Base-by-base conservation (phyloP, 2,797 vertebrate genomes). In the Adrianichthys oophorus region DNA sequence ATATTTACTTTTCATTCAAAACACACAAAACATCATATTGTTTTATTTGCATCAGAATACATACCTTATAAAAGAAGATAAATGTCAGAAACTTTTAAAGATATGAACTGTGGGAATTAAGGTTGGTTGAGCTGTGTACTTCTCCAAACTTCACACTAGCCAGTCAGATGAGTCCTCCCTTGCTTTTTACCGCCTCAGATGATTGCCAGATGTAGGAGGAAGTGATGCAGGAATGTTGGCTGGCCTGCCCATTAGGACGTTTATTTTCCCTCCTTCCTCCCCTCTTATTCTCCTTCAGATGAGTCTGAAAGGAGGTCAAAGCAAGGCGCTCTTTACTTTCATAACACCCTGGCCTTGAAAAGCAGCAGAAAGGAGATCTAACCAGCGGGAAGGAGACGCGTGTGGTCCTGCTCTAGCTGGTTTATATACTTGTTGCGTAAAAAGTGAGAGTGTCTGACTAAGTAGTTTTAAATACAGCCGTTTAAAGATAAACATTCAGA, bases 181-280 rank as follows among this genome's bases (percentile, higher is more conserved):
- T 49, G 70, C 56, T 52, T 62, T 66, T 29, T 64, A 76, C 68
- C 59, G 60, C 62, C 79, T 60, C 78, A 81, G 65, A 90, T 89
- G 72, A 84, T 76, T 89, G 82, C 89, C 91, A 93, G 92, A 92
- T 89, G 90, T 77, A 81, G 66, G 78, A 89, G 87, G 87, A 94
- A 93, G 90, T 77, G 68, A 91, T 79, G 85, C 76, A 85, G 75
- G 72, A 83, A 85, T 83, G 75, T 85, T 86, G 79, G 91, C 86
- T 82, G 67, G 81, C 72, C 84, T 56, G 70, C 76, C 42, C 70
- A 78, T 79, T 62, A 71, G 76, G 75, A 85, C 80, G 55, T 84
- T 90, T 79, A 78, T 84, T 84, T 77, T 76, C 62, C 67, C 83
- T 78, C 67, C 57, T 57, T 50, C 66, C 69, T 68, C 64, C 65